A percentile compares a stretch with the other conserved stretches of the same genome.
These are phyloP conservation scores for Apodemia duryi DNA, from an alignment of 2,888 invertebrate species.

Conservation along the genomic window DNA sequence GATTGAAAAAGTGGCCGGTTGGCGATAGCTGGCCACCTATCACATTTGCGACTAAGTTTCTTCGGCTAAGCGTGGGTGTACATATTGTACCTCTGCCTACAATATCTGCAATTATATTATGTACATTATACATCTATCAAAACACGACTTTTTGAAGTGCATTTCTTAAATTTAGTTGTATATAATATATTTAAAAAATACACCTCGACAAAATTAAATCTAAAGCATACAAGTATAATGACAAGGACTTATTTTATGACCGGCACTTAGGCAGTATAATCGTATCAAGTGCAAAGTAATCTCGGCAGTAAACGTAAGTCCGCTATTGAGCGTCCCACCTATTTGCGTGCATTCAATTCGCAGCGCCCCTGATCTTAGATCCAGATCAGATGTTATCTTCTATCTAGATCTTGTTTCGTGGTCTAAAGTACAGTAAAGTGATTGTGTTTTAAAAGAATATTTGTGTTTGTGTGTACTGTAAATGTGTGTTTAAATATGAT, in stretches of 20 bases:
- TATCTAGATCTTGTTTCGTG: slow-evolving; percentile 15
- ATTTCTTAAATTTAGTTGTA: neutral
- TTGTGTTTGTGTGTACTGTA: neutral
- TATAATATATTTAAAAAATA: too few relatives aligned
- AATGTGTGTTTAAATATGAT: neutral
- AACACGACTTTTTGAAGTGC: neutral
- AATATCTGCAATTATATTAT: too few relatives aligned
- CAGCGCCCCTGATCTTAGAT: slow-evolving; percentile 63
- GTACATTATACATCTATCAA: too few relatives aligned
- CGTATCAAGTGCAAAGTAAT: slow-evolving; percentile 16
- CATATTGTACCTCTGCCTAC: too few relatives aligned
- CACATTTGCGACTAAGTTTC: too few relatives aligned
- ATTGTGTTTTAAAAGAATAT: neutral
- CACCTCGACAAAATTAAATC: too few relatives aligned
- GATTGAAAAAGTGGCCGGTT: too few relatives aligned
- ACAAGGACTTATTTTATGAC: neutral
- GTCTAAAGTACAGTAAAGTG: slow-evolving; percentile 7
- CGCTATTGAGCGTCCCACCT: slow-evolving; percentile 40
- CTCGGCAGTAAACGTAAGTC: slow-evolving; percentile 29
- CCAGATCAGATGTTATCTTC: slow-evolving; percentile 32
- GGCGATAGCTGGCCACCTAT: too few relatives aligned
- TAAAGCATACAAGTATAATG: neutral
- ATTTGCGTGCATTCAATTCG: slow-evolving; percentile 61
- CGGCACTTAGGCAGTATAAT: slow-evolving; percentile 22
- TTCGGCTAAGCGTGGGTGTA: too few relatives aligned